A percentile compares a stretch with the other conserved stretches of the same genome.
Evolutionary conservation across 1,140 invertebrate species (phyloP).

Genomic region (Brachystomella parvula): DNA sequence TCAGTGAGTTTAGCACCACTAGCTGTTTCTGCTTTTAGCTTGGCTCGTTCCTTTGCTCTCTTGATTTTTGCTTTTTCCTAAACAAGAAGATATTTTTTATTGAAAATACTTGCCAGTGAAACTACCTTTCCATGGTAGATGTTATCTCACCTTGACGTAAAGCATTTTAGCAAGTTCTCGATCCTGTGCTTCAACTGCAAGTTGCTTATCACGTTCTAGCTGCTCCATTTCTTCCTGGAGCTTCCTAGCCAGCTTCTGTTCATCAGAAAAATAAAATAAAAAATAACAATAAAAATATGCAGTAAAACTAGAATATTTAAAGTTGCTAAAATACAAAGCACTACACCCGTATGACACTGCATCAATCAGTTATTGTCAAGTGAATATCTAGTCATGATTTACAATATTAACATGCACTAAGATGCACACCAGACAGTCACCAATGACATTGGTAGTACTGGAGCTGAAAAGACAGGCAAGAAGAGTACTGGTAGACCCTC

Average conservation of each 20-base stretch:
- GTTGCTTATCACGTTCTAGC: slow-evolving; percentile 59
- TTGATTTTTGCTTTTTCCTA: slow-evolving; percentile 60
- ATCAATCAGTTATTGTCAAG: slow-evolving; percentile 40
- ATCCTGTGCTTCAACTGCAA: slow-evolving; percentile 84
- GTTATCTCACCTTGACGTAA: slow-evolving; percentile 64
- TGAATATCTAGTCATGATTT: slow-evolving; percentile 47
- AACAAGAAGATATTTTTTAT: not conserved
- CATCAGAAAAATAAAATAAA: slow-evolving; percentile 21
- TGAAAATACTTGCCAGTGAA: not conserved
- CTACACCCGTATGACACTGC: not conserved
- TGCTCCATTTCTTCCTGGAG: slow-evolving; percentile 56
- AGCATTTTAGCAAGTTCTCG: slow-evolving; percentile 78
- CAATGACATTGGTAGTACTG: not conserved
- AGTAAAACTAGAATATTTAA: not conserved
- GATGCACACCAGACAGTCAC: slow-evolving; percentile 38
- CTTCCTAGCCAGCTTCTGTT: slow-evolving; percentile 56
- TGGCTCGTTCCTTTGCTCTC: slow-evolving; percentile 57
- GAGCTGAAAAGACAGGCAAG: not conserved
- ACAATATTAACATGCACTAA: slow-evolving; percentile 40
- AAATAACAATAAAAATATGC: not conserved
- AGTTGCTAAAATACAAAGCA: not conserved
- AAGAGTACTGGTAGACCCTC: not conserved
- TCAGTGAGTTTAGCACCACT: not conserved
- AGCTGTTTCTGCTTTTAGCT: slow-evolving; percentile 57
- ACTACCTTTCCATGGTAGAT: not conserved